Evolutionary conservation across 2,797 vertebrate genomes (phyloP).

Genomic region (Sarcoramphus papa): DNA sequence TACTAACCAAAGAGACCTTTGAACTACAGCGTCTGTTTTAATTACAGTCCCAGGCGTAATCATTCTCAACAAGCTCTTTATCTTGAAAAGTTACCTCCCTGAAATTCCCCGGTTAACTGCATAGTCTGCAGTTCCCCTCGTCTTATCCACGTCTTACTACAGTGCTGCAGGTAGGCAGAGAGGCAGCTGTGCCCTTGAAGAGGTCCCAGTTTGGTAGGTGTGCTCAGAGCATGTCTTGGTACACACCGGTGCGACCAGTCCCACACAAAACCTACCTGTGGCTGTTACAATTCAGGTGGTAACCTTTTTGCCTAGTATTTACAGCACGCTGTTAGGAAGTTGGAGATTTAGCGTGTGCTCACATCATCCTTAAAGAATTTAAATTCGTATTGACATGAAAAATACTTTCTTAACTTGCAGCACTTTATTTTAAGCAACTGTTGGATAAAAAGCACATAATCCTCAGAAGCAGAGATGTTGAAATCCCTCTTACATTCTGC

Average conservation of each 20-base stretch:
- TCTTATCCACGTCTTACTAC: neutral
- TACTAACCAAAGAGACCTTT: constrained; percentile 5
- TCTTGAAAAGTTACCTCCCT: neutral
- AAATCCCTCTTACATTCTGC: neutral
- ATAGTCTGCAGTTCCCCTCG: neutral
- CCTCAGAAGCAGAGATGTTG: neutral
- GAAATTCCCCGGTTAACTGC: neutral
- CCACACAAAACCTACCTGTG: neutral
- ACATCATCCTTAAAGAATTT: neutral
- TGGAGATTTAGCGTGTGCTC: neutral
- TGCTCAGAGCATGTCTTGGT: neutral
- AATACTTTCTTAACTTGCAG: neutral
- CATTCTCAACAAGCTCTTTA: neutral
- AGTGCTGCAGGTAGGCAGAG: neutral
- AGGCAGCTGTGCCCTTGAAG: neutral
- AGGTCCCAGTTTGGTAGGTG: neutral
- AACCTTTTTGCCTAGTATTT: neutral
- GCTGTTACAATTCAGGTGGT: neutral
- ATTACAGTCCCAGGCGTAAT: neutral
- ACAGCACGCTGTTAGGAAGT: neutral
- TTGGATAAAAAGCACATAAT: neutral
- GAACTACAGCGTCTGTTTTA: neutral
- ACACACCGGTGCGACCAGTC: rapidly evolving
- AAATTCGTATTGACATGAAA: neutral
- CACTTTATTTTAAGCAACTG: neutral